Percentiles rank a stretch among this genome's conserved stretches.
phyloP scores from a whole-genome alignment of 2,888 invertebrate species.

The Stenotaenia linearis region DNA sequence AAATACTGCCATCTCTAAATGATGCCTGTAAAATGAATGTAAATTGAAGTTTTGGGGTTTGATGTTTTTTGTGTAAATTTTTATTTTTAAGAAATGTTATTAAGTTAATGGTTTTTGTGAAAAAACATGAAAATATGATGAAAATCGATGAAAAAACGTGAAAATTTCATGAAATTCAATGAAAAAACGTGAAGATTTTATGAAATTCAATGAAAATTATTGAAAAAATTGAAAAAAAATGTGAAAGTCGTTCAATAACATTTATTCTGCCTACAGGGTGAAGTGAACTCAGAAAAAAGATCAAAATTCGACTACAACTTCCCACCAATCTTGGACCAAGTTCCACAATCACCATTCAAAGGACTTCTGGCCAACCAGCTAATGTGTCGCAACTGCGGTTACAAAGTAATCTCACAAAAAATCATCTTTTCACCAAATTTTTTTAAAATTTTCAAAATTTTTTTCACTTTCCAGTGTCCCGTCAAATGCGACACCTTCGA shows the following conservation, averaged over 20 bases:
- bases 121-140: no score
- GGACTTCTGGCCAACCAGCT: constrained; percentile 72
- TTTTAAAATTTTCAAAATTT: constrained; percentile 29
- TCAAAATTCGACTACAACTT: not conserved
- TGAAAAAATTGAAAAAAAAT: no score
- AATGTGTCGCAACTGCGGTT: constrained; percentile 65
- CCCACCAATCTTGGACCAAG: not conserved
- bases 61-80: no score
- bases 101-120: no score
- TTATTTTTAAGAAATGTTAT: no score
- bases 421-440: no score
- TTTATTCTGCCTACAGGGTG: not conserved
- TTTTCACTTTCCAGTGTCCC: constrained; percentile 59
- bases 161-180: no score
- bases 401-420: constrained; percentile 53
- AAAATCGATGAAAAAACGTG: no score
- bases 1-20: constrained; percentile 38
- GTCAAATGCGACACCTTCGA: constrained; percentile 90
- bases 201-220: no score
- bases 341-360: constrained; percentile 56
- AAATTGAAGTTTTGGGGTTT: no score
- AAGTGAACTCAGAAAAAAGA: not conserved
- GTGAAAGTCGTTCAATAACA: no score
- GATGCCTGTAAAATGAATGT: constrained; percentile 43
- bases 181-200: no score